phyloP scores from a whole-genome alignment of 1,140 invertebrate species.

The Caenorhabditis elegans region DNA sequence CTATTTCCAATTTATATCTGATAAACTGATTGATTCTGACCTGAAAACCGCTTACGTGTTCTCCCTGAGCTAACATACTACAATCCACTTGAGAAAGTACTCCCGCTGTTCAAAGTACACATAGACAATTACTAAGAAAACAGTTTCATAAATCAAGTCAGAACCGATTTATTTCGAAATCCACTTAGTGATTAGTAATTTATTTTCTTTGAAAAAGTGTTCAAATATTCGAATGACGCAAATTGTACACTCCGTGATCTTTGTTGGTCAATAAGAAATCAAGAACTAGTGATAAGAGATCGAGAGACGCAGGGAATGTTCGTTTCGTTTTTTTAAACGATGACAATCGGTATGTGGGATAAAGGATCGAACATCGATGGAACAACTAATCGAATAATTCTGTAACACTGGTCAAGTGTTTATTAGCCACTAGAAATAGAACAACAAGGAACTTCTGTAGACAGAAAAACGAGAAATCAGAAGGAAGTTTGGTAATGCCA shows the following conservation, averaged over 20 bases:
- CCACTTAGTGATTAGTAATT: too few species aligned
- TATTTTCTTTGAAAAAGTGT: too few species aligned
- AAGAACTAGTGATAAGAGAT: too few species aligned
- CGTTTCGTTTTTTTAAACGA: background rate
- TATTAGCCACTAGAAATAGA: background rate
- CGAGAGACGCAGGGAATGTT: too few species aligned
- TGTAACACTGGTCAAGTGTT: too few species aligned
- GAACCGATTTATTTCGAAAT: background rate
- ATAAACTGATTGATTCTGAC: too few species aligned
- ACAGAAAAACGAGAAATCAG: too few species aligned
- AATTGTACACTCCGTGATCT: constrained; percentile 4
- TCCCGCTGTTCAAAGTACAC: constrained; percentile 12
- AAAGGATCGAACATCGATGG: constrained; percentile 1
- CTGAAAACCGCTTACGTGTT: too few species aligned
- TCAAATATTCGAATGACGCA: constrained; percentile 1
- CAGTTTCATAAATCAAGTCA: background rate
- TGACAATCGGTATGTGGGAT: background rate
- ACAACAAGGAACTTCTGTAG: background rate
- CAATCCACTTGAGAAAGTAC: constrained; percentile 11
- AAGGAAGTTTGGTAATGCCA: too few species aligned
- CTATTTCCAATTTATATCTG: too few species aligned
- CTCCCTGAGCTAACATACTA: background rate
- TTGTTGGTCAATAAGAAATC: constrained; percentile 9
- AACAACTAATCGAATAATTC: background rate
- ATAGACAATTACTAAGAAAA: background rate